A percentile compares a stretch with the other conserved stretches of the same genome.
These are phyloP conservation scores for Paramormyrops kingsleyae DNA, from an alignment of 2,113 vertebrate species.

Conservation along the genomic window DNA sequence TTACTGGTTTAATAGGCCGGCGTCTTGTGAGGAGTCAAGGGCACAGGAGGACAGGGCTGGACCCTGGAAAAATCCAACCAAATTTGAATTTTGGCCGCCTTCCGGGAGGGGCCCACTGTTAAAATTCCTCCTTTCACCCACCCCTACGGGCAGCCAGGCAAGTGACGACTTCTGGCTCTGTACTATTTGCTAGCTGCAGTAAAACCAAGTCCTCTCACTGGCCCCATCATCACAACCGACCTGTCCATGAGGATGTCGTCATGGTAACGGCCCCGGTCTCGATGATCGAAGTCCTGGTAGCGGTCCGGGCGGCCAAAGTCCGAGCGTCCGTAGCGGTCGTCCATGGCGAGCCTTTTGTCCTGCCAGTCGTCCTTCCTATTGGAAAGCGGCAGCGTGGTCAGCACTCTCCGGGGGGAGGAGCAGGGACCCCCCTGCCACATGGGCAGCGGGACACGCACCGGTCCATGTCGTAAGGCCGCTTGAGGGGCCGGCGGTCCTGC, in stretches of 20 bases:
- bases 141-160: neutral
- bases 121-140: neutral
- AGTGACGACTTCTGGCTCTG: neutral
- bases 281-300: constrained; percentile 84
- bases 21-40: neutral
- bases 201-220: neutral
- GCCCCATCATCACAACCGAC: constrained; percentile 31
- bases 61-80: neutral
- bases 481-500: constrained; percentile 74
- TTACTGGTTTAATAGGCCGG: neutral
- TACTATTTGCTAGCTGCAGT: neutral
- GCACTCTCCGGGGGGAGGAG: neutral
- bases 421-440: too few species aligned
- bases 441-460: constrained; percentile 53
- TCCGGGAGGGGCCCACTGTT: neutral
- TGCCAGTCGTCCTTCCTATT: constrained; percentile 83
- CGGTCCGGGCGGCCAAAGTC: constrained; percentile 77
- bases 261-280: constrained; percentile 80
- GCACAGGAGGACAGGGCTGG: neutral
- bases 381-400: neutral
- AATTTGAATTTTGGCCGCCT: neutral
- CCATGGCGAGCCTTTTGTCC: constrained; percentile 76
- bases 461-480: constrained; percentile 78
- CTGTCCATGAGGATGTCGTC: constrained; percentile 71
- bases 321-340: constrained; percentile 70